Base-by-base conservation (phyloP, 2,888 invertebrate genomes). In the Adela reaumurella region DNA sequence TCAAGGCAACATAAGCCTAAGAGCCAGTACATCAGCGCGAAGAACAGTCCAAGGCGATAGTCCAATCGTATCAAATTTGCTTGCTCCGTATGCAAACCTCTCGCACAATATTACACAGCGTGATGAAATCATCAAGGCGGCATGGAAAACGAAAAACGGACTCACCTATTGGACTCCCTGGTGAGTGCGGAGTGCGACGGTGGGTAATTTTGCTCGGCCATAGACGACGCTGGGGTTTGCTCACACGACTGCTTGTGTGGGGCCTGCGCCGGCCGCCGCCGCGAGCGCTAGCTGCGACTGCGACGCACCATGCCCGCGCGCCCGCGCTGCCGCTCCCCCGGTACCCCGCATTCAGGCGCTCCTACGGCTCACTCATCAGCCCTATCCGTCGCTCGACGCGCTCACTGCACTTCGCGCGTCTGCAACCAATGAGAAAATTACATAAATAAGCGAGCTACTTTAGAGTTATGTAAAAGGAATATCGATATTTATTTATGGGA, bases 171-270 rank as follows among this genome's bases (percentile, higher is more conserved):
- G 80, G 80, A 80, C 77, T 82, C 86, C 84, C 85, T 85, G 82
- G 85, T 82, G 81, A 84, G 82, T 82, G 83, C 84, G 83, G 85
- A 84, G 84, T 83, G 84, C 81, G 83, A 82, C 82, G 86, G 83
- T 83, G 83, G 83, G 82, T 84, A 87, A 87, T 86, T 88, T 88
- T 89, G 88, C 86, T 90, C 88, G 88, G 90, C 90, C 90, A 90
- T 90, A 91, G 90, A 89, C 90, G 86, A 87, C 86, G 86, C 88
- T 88, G 77, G 85, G 85, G 83, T 83, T n/a, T 80, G 84, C 83
- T 83, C 85, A 67, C 76, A 74, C 74, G 72, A 69, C 71, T 73
- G 74, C 76, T 74, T 70, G 68, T 74, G 71, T 68, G 76, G 72
- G 77, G 78, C 76, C 74, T 74, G 77, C 76, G 76, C 72, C 73